A percentile compares a stretch with the other conserved stretches of the same genome.
These are phyloP conservation scores for Urocitellus parryii DNA, from an alignment of 2,113 vertebrate species.

Conservation along the genomic window DNA sequence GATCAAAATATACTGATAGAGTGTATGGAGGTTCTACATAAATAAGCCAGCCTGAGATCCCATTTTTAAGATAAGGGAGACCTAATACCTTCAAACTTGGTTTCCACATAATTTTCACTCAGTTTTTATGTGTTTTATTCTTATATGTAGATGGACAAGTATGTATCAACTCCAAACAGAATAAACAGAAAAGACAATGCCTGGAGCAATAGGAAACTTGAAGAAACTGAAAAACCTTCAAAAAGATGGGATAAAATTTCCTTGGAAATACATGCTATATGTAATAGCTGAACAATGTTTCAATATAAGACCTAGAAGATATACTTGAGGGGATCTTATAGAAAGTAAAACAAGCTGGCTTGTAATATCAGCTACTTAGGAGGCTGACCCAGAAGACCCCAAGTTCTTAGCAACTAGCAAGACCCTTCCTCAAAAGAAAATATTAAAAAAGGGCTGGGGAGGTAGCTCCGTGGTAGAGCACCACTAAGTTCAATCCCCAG, in stretches of 20 bases:
- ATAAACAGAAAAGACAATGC: background rate
- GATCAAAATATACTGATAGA: background rate
- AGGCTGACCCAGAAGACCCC: too few relatives aligned
- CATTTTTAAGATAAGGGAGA: background rate
- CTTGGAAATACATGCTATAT: background rate
- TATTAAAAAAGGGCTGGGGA: background rate
- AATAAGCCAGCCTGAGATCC: background rate
- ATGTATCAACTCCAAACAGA: constrained; percentile 19
- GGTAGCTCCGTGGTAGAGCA: too few relatives aligned
- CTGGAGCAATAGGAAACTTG: background rate
- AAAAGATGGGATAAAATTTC: constrained; percentile 32
- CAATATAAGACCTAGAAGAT: constrained; percentile 29
- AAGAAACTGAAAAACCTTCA: constrained; percentile 30
- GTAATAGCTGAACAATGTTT: background rate
- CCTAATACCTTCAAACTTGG: background rate
- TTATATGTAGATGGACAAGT: background rate
- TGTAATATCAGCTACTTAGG: too few relatives aligned
- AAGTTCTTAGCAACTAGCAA: background rate
- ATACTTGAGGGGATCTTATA: background rate
- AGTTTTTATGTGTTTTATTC: background rate
- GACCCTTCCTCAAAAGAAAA: background rate
- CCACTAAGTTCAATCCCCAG: too few relatives aligned
- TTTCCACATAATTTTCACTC: background rate
- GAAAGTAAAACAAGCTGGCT: too few relatives aligned
- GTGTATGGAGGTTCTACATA: background rate